Evolutionary conservation across 2,113 vertebrate species (phyloP).

Genomic region (Podiceps cristatus): DNA sequence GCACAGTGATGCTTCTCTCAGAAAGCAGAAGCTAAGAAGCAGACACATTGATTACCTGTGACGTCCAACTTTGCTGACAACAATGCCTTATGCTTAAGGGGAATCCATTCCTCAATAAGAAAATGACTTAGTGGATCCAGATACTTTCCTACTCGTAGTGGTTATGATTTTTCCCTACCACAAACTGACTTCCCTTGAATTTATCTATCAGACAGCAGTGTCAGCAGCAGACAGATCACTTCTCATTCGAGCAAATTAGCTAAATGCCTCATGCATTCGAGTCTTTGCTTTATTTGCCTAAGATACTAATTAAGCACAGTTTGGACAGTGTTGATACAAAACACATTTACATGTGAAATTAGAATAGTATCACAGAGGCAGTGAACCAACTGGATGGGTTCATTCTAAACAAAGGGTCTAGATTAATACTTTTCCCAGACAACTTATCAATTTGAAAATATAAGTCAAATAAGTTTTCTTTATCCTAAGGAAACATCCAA

Average conservation of each 20-base stretch:
- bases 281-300: not conserved
- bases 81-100: not conserved
- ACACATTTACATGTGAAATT: not conserved
- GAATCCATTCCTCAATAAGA: not conserved
- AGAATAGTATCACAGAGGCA: not conserved
- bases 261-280: not conserved
- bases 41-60: not conserved
- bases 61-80: not conserved
- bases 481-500: not conserved
- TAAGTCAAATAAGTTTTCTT: not conserved
- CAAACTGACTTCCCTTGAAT: not conserved
- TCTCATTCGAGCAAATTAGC: not conserved
- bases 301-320: not conserved
- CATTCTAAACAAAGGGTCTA: not conserved
- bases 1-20: accelerated
- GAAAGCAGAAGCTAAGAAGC: not conserved
- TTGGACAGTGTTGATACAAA: not conserved
- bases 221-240: not conserved
- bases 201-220: not conserved
- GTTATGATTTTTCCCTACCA: not conserved
- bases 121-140: not conserved
- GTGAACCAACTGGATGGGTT: not conserved
- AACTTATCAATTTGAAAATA: not conserved
- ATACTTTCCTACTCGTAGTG: not conserved
- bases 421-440: not conserved